Evolutionary conservation across 2,888 invertebrate genomes (phyloP).

Genomic region (Chromoteleia sp.): DNA sequence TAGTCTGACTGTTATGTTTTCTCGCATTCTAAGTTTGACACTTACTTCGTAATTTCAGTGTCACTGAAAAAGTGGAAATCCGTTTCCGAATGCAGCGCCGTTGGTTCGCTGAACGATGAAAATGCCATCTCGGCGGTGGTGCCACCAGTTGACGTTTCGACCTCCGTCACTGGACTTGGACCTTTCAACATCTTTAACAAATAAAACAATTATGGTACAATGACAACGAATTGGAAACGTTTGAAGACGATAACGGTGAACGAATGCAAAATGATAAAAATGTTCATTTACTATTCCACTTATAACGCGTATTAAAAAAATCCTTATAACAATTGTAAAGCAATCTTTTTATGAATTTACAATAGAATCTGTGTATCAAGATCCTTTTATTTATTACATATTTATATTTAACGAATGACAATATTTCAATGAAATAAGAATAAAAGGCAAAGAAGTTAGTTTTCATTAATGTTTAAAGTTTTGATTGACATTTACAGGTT

Average conservation of each 20-base stretch:
- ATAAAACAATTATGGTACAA: slow-evolving; percentile 51
- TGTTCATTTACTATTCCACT: too few species aligned
- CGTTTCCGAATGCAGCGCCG: slow-evolving; percentile 85
- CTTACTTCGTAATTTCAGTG: slow-evolving; percentile 91
- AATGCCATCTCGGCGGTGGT: slow-evolving; percentile 63
- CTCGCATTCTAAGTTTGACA: background rate
- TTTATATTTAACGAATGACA: too few species aligned
- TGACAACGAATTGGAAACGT: background rate
- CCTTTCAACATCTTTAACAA: slow-evolving; percentile 75
- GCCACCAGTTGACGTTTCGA: slow-evolving; percentile 73
- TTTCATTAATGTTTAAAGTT: too few species aligned
- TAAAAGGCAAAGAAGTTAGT: too few species aligned
- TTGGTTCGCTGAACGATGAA: slow-evolving; percentile 79
- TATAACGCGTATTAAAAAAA: too few species aligned
- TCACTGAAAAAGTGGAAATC: slow-evolving; percentile 97
- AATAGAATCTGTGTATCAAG: too few species aligned
- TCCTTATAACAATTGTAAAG: too few species aligned
- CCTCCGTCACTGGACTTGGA: slow-evolving; percentile 76
- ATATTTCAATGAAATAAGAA: too few species aligned
- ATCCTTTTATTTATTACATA: too few species aligned
- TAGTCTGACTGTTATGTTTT: background rate
- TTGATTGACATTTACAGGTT: slow-evolving; percentile 77
- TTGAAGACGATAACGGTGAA: background rate
- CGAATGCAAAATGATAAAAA: too few species aligned
- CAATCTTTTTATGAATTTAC: too few species aligned